Evolutionary conservation across 1,140 invertebrate genomes (phyloP).

Genomic region (Halictus rubicundus): DNA sequence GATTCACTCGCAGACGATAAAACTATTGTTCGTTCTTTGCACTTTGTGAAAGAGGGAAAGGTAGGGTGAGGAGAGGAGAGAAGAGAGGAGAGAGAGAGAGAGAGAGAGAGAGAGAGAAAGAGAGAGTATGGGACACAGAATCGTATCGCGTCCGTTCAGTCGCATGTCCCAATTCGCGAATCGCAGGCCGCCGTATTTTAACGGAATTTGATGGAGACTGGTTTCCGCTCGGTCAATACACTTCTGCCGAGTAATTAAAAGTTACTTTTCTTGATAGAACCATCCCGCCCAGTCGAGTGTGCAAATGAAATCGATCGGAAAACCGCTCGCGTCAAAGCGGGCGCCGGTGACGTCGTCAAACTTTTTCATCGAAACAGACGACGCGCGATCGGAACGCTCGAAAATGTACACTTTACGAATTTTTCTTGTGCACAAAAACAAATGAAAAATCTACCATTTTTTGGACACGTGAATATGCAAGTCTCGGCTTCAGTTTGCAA

Average conservation of each 20-base stretch:
- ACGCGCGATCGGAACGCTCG: too few relatives aligned
- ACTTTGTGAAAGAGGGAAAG: slow-evolving; percentile 20
- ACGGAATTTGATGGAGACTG: slow-evolving; percentile 22
- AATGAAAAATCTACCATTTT: too few relatives aligned
- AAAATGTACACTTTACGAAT: too few relatives aligned
- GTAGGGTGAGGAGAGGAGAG: too few relatives aligned
- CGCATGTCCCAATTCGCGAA: slow-evolving; percentile 31
- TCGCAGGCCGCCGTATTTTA: slow-evolving; percentile 16
- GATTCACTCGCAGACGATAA: slow-evolving; percentile 34
- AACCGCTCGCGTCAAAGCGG: neutral
- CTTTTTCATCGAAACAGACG: neutral
- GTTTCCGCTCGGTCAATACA: slow-evolving; percentile 29
- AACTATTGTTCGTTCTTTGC: slow-evolving; percentile 39
- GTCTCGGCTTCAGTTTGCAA: too few relatives aligned
- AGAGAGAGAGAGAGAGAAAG: too few relatives aligned
- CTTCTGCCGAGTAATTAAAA: slow-evolving; percentile 34
- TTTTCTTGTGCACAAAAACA: too few relatives aligned
- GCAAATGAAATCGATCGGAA: slow-evolving; percentile 28
- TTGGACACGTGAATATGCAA: too few relatives aligned
- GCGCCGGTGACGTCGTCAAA: too few relatives aligned
- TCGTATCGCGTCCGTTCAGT: slow-evolving; percentile 34
- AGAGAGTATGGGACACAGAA: slow-evolving; percentile 3
- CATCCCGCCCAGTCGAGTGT: neutral
- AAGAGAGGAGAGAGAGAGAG: too few relatives aligned
- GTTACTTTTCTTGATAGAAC: slow-evolving; percentile 25